Percentiles rank a stretch among this genome's conserved stretches.
Evolutionary conservation across 2,797 vertebrate species (phyloP).

Genomic region (Manis crassicaudata): DNA sequence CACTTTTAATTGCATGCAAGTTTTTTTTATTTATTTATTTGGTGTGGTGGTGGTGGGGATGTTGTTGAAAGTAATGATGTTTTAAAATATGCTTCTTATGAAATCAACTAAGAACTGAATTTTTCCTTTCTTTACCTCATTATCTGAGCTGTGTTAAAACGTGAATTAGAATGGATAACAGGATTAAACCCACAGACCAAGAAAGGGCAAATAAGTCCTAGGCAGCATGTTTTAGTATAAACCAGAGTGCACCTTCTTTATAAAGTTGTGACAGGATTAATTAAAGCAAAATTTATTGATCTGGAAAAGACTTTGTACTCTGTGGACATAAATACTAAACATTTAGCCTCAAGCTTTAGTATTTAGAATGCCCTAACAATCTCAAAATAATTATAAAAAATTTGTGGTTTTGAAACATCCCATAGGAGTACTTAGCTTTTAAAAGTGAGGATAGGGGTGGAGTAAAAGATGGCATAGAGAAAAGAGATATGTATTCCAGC

Average conservation of each 20-base stretch:
- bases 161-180: neutral
- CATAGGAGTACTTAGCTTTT: neutral
- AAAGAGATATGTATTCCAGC: neutral
- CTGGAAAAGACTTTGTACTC: conserved; percentile 11
- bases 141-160: conserved; percentile 39
- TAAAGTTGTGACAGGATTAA: conserved; percentile 37
- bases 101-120: neutral
- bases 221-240: conserved; percentile 7
- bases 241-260: neutral
- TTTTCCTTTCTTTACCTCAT: neutral
- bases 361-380: conserved; percentile 31
- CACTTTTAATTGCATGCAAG: neutral
- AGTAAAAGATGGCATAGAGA: neutral
- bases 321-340: conserved; percentile 38
- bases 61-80: neutral
- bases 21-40: neutral
- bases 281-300: conserved; percentile 61
- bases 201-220: neutral
- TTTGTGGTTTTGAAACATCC: conserved; percentile 16
- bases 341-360: conserved; percentile 1
- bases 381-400: conserved; percentile 51
- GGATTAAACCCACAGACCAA: neutral
- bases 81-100: neutral
- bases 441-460: neutral
- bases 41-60: neutral